A percentile compares a stretch with the other conserved stretches of the same genome.
Evolutionary conservation across 2,888 invertebrate genomes (phyloP).

Genomic region (Campoplex nolae): DNA sequence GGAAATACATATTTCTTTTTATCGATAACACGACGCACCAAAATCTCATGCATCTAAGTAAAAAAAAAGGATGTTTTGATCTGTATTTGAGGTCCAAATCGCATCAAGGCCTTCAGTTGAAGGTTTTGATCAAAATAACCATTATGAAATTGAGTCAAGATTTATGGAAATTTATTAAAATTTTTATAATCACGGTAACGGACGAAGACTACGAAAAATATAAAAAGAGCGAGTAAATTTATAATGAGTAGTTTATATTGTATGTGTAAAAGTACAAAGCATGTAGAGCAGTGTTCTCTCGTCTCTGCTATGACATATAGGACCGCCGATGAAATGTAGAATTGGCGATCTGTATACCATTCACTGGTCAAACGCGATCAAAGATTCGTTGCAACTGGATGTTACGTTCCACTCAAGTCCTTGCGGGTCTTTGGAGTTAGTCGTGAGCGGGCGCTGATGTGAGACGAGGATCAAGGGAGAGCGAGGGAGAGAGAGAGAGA

Average conservation of each 20-base stretch:
- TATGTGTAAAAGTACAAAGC: constrained; percentile 3
- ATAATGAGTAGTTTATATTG: neutral
- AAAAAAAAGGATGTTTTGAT: neutral
- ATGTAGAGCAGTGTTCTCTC: neutral
- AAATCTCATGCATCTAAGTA: neutral
- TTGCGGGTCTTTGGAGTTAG: constrained; percentile 50
- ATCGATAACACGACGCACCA: neutral
- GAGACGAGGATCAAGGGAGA: neutral
- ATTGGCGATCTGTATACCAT: constrained; percentile 43
- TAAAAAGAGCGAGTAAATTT: neutral
- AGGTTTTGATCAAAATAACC: neutral
- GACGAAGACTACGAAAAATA: neutral
- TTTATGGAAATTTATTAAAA: neutral
- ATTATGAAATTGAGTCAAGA: neutral
- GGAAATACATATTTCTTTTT: neutral
- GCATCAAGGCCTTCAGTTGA: neutral
- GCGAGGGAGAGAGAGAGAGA: neutral
- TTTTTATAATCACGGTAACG: neutral
- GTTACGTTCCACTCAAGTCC: constrained; percentile 67
- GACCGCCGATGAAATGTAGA: neutral
- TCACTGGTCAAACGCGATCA: constrained; percentile 70
- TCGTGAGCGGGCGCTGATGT: constrained; percentile 6
- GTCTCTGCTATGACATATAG: neutral
- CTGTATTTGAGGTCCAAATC: neutral
- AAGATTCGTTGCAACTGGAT: constrained; percentile 62